Evolutionary conservation across 2,113 vertebrate genomes (phyloP).

Genomic region (Alligator mississippiensis): DNA sequence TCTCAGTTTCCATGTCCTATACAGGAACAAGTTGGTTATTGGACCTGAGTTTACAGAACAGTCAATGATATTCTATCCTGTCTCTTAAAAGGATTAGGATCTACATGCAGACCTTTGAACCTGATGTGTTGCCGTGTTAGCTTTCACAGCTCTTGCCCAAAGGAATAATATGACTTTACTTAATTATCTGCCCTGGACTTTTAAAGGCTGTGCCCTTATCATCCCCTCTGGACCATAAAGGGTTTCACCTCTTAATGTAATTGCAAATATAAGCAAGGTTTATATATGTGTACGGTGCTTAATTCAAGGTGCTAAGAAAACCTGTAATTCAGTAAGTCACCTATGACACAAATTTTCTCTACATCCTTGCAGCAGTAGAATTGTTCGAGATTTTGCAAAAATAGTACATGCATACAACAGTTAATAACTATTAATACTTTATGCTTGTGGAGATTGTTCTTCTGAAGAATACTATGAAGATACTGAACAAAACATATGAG

Average conservation of each 20-base stretch:
- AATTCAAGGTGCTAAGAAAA: not conserved
- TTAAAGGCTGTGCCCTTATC: not conserved
- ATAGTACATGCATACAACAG: not conserved
- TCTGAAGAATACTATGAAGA: rapidly evolving
- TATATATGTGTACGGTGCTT: conserved; percentile 10
- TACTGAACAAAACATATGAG: rapidly evolving
- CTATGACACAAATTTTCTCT: not conserved
- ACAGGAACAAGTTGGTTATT: conserved; percentile 41
- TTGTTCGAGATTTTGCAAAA: not conserved
- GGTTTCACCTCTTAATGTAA: not conserved
- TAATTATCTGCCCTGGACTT: conserved; percentile 39
- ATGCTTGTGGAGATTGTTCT: not conserved
- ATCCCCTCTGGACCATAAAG: not conserved
- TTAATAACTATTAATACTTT: not conserved
- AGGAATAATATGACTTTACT: conserved; percentile 45
- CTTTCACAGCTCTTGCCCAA: conserved; percentile 55
- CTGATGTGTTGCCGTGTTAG: conserved; percentile 27
- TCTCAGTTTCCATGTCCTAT: not conserved
- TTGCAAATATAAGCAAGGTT: not conserved
- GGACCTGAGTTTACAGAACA: not conserved
- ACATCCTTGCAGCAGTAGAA: not conserved
- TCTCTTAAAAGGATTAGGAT: conserved; percentile 64
- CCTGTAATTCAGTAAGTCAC: not conserved
- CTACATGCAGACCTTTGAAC: conserved; percentile 61
- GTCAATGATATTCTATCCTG: conserved; percentile 48